These are phyloP conservation scores for Fregetta grallaria DNA, from an alignment of 2,113 vertebrate genomes.

Conservation along the genomic window DNA sequence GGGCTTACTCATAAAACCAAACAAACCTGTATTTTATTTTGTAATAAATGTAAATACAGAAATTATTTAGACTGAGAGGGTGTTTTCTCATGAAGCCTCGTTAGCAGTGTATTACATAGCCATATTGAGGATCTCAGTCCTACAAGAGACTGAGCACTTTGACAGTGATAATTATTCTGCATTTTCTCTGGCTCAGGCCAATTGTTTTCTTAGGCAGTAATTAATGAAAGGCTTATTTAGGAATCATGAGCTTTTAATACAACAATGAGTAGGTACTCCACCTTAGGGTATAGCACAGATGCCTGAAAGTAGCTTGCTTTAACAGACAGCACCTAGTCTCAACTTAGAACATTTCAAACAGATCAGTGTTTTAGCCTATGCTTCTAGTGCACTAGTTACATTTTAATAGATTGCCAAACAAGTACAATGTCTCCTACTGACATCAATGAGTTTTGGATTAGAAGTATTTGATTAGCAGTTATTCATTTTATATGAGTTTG, in stretches of 20 bases:
- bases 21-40: neutral
- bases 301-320: neutral
- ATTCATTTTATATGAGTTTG: neutral
- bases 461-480: neutral
- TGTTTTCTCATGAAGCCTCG: neutral
- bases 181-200: neutral
- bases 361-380: neutral
- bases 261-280: neutral
- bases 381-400: neutral
- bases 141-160: neutral
- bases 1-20: neutral
- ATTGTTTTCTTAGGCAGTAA: neutral
- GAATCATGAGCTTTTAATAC: neutral
- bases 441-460: neutral
- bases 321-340: neutral
- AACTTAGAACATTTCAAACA: neutral
- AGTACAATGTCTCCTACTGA: neutral
- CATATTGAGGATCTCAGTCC: neutral
- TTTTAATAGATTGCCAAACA: neutral
- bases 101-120: neutral
- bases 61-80: neutral
- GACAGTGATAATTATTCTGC: neutral
- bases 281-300: neutral
- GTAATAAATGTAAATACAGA: neutral
- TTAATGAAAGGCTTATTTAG: conserved; percentile 9